Evolutionary conservation across 1,140 invertebrate species (phyloP), one percentile per base, ranked within the genome.

Genomic region (Ridgeia piscesae): DNA sequence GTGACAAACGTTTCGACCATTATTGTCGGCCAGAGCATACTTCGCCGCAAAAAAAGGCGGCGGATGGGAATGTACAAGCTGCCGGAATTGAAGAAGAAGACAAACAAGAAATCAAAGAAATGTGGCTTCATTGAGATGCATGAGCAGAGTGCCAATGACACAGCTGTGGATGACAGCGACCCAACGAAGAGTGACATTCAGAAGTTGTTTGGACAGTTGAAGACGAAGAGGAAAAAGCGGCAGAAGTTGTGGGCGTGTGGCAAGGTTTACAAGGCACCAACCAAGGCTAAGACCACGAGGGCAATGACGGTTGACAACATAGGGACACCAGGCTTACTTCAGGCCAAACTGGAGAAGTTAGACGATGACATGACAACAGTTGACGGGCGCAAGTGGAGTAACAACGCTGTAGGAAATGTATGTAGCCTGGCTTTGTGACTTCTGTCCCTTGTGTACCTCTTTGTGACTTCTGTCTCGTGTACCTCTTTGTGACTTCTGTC

Each of bases 61-160:
- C 35, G 89, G 89, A 42, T 42, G 34, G 35, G 34, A 14, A 34
- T 42, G n/a, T 90, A 90, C 89, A 90, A 90, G 34, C 89, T 90
- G 17, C 89, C 89, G 31, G 89, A 34, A 33, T 34, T 90, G 89
- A 90, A 77, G n/a, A 90, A 90, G 35, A 90, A 90, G 34, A 89
- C 89, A 17, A 89, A 33, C 89, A 90, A 34, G 34, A 90, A 90
- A 4, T 14, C 58, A 21, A 77, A 77, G 58, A 77, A 77, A 77
- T 77, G 17, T 21, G 58, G 8, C 11, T 21, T 77, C 11, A 77
- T 6, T 77, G 58, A 4, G 27, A 31, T 77, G 58, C 14, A 77
- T 21, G 58, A 77, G 14, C 17, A 31, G 58, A 77, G 17, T 21
- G 17, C 58, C 58, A 77, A 77, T 21, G 27, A 77, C 27, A 21